These are phyloP conservation scores for Megalops cyprinoides DNA, from an alignment of 2,797 vertebrate genomes.

Conservation along the genomic window DNA sequence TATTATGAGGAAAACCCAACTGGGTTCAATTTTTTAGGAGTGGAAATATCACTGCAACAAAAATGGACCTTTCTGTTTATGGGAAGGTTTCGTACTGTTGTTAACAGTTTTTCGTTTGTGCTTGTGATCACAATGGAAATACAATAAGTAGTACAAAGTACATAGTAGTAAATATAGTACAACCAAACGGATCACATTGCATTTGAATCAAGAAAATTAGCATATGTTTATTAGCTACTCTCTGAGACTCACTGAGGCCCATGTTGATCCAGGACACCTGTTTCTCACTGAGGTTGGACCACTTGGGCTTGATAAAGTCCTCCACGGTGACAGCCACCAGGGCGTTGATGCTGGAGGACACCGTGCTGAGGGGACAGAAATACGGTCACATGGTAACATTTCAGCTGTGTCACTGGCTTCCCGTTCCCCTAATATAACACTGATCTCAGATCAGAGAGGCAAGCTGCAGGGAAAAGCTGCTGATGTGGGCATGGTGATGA, in stretches of 20 bases:
- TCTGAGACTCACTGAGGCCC: slow-evolving; percentile 75
- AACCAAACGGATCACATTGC: neutral
- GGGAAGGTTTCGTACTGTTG: too few species aligned
- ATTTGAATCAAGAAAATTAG: neutral
- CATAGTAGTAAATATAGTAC: too few species aligned
- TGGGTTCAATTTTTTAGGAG: neutral
- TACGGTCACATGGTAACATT: neutral
- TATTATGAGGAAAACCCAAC: too few species aligned
- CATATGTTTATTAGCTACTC: neutral
- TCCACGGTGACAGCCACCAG: slow-evolving; percentile 81
- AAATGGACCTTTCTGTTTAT: too few species aligned
- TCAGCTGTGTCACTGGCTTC: neutral
- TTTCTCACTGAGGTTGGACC: slow-evolving; percentile 63
- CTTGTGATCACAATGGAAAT: too few species aligned
- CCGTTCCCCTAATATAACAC: too few species aligned
- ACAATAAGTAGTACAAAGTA: too few species aligned
- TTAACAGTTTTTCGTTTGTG: too few species aligned
- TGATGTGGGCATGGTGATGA: too few species aligned
- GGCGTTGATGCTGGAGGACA: slow-evolving; percentile 85
- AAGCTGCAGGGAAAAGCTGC: too few species aligned
- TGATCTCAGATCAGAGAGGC: too few species aligned
- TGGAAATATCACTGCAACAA: too few species aligned
- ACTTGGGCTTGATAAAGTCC: slow-evolving; percentile 73
- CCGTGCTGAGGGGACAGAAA: slow-evolving; percentile 68
- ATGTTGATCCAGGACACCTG: slow-evolving; percentile 78